Percentiles rank a stretch among this genome's conserved stretches.
Evolutionary conservation across 2,888 invertebrate genomes (phyloP).

Genomic region (Schizaphis graminum): DNA sequence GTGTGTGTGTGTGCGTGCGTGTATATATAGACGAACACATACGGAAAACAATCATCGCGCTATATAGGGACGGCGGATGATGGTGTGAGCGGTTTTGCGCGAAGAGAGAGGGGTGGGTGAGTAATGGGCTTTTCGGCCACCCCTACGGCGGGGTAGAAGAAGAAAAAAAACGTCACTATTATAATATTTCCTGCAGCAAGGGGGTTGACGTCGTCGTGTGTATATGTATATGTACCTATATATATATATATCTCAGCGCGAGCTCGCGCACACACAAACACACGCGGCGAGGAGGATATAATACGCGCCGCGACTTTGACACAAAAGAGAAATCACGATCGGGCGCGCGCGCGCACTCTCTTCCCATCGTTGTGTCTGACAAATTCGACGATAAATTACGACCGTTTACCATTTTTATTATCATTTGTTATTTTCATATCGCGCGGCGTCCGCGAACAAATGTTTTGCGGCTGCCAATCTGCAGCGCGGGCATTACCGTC

Average conservation of each 20-base stretch:
- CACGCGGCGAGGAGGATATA: slow-evolving; percentile 8
- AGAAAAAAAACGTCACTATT: slow-evolving; percentile 63
- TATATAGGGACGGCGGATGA: too few relatives aligned
- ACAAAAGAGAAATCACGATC: slow-evolving; percentile 62
- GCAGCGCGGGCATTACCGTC: background rate
- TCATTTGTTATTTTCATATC: slow-evolving; percentile 63
- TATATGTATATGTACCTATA: background rate
- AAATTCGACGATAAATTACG: slow-evolving; percentile 64
- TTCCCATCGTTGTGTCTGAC: slow-evolving; percentile 58
- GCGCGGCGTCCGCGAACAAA: slow-evolving; percentile 60
- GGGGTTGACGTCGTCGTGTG: slow-evolving; percentile 25
- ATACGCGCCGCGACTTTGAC: slow-evolving; percentile 48
- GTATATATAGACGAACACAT: background rate
- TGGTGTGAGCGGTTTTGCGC: background rate
- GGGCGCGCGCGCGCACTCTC: slow-evolving; percentile 18
- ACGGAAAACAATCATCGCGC: slow-evolving; percentile 45
- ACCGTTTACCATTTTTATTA: slow-evolving; percentile 65
- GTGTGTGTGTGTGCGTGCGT: too few relatives aligned
- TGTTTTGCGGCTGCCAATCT: slow-evolving; percentile 59
- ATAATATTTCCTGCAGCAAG: slow-evolving; percentile 49
- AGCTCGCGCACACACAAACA: background rate
- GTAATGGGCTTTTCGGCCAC: slow-evolving; percentile 54
- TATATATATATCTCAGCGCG: background rate
- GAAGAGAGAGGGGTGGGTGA: background rate
- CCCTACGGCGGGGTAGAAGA: slow-evolving; percentile 36